These are phyloP conservation scores for Torymus auratus DNA, from an alignment of 2,888 invertebrate species.

Conservation along the genomic window DNA sequence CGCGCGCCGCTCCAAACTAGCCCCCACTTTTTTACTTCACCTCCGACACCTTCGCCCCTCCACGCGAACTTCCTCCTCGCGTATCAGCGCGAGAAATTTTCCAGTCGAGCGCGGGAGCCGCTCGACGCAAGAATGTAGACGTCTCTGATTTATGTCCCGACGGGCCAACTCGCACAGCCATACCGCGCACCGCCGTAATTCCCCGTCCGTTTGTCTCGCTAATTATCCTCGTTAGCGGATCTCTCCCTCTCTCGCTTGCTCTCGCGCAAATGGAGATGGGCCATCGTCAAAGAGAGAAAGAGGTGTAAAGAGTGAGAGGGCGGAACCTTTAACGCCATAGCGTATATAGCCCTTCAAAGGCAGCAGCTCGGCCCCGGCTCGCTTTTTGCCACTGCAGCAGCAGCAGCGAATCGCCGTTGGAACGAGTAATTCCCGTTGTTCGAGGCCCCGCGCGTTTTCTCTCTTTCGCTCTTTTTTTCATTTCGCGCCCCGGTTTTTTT, in stretches of 20 bases:
- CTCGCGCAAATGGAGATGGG: background rate
- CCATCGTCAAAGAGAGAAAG: conserved; percentile 10
- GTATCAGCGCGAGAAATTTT: conserved; percentile 20
- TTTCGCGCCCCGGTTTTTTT: too few relatives aligned
- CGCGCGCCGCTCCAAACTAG: conserved; percentile 1
- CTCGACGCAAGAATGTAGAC: conserved; percentile 55
- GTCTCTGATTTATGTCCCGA: conserved; percentile 69
- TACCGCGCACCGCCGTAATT: conserved; percentile 59
- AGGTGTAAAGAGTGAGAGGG: background rate
- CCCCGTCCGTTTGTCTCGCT: conserved; percentile 68
- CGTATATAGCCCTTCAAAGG: too few relatives aligned
- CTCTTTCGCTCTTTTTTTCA: background rate
- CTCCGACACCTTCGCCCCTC: background rate
- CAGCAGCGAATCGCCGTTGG: conserved; percentile 1
- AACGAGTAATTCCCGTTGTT: conserved; percentile 15
- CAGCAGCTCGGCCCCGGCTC: background rate
- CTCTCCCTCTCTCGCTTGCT: background rate
- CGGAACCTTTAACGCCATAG: background rate
- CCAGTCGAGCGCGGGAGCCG: background rate
- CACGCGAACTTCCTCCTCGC: background rate
- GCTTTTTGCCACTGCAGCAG: background rate
- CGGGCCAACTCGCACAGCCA: conserved; percentile 59
- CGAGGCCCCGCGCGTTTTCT: background rate
- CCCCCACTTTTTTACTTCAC: background rate
- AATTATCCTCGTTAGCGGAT: conserved; percentile 66